Evolutionary conservation across 2,113 vertebrate genomes (phyloP), one percentile per base, ranked within the genome.

Genomic region (Pseudonaja textilis): DNA sequence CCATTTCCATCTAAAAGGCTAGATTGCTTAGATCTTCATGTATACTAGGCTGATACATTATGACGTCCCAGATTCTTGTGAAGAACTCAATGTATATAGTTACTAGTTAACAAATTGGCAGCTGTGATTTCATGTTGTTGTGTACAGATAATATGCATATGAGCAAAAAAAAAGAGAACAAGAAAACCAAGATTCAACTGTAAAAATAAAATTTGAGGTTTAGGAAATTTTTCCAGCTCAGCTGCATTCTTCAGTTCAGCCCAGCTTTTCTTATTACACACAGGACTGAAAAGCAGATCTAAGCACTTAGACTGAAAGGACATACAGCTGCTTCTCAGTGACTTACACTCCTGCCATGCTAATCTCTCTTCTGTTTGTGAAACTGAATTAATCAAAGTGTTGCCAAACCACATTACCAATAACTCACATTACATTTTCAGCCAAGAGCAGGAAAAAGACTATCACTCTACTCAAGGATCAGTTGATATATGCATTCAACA

Each of bases 361-460:
- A 96, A 96, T 97, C 94, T 97, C 87, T 94, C 93, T 94, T 96
- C 90, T 90, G 74, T 59, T 97, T 94, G 92, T 95, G 93, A 56
- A 85, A 92, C 56, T 90, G 86, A 93, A 96, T 97, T 96, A 95
- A 97, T 95, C 91, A 93, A 93, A 95, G 91, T 57, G 93, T 96
- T 93, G 89, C 81, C 95, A 96, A 96, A 96, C 94, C 92, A 92
- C 64, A 94, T 94, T 96, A 95, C 90, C 87, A 96, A 96, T 88
- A 59, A 94, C n/a, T 93, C 69, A 95, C 95, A 94, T 93, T 93
- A 91, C 61, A 85, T 97, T 91, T 95, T 92, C 54, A 93, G 94
- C 87, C 93, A 90, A 93, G 93, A 95, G 64, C 93, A 85, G 94
- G 94, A 96, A 95, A 95, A 96, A 96, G 87, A 47, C 64, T 95